A percentile compares a stretch with the other conserved stretches of the same genome.
phyloP scores from a whole-genome alignment of 2,797 vertebrate species.

The Emys orbicularis region DNA sequence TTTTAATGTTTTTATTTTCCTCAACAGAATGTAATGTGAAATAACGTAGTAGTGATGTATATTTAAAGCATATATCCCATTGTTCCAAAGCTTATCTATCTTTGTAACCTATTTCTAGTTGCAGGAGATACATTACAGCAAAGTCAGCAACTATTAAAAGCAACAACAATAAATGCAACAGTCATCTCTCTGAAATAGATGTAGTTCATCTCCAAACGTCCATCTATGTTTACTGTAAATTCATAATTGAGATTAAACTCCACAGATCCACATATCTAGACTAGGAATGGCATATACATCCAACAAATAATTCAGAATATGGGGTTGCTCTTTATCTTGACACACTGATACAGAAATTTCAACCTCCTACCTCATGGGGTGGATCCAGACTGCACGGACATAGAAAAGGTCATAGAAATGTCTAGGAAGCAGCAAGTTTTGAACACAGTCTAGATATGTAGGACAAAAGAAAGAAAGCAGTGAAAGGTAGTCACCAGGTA shows the following conservation, averaged over 20 bases:
- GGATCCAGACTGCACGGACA: neutral
- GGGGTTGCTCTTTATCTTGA: neutral
- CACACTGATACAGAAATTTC: neutral
- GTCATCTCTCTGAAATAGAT: neutral
- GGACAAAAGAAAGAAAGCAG: neutral
- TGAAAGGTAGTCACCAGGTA: neutral
- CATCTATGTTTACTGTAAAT: neutral
- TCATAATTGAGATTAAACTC: neutral
- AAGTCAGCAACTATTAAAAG: neutral
- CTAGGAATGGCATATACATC: neutral
- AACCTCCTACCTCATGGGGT: neutral
- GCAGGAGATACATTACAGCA: neutral
- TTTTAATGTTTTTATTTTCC: neutral
- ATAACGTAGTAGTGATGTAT: neutral
- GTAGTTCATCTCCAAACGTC: neutral
- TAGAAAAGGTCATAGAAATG: neutral
- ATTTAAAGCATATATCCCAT: neutral
- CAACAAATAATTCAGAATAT: neutral
- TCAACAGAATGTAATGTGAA: neutral
- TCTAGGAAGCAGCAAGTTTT: neutral
- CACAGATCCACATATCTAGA: neutral
- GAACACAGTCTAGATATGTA: neutral
- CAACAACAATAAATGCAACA: neutral
- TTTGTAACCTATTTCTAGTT: neutral
- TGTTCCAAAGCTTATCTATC: neutral